Base-by-base conservation (phyloP, 2,888 invertebrate genomes). In the Netelia virgata region DNA sequence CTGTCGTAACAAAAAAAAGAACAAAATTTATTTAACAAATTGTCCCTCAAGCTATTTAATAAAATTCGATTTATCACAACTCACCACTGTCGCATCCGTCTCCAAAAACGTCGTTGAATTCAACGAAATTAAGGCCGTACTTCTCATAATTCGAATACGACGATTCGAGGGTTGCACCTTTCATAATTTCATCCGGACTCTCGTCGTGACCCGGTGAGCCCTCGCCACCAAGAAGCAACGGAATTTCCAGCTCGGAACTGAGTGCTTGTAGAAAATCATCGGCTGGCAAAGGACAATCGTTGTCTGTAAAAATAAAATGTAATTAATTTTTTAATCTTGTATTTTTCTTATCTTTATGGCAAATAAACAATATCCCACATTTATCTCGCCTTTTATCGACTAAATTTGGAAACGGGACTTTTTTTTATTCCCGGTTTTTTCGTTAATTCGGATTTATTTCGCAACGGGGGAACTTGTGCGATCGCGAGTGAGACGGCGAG, bases 201-300 rank as follows among this genome's bases (percentile, higher is more conserved):
- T 90, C 90, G 57, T 91, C 90, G 77, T 86, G 87, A 5, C 86
- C 83, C 1, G 88, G 85, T 3, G 90, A 88, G 69, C 88, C 86
- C 68, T 90, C 91, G 36, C 86, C 90, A 1, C 89, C 90, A 57
- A 91, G 76, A 2, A 90, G 82, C 41, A 90, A 77, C 3, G 92
- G 91, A 53, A 92, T 91, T 53, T 92, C 91, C 64, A 92, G 83
- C 72, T 90, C 91, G 0, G 91, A 90, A 81, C 92, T 91, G 50
- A 91, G 86, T 11, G 91, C 89, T 86, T 92, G 90, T 57, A 92
- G 89, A 68, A 92, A 90, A 75, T 92, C 91, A 76, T 92, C 92
- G 2, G 89, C 86, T 1, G 91, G 88, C 64, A 91, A 80, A 18
- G 88, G 85, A 72, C 86, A 87, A 50, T 90, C 90, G 0, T 88